Evolutionary conservation across 1,140 invertebrate species (phyloP).

Genomic region (Hyles vespertilio): DNA sequence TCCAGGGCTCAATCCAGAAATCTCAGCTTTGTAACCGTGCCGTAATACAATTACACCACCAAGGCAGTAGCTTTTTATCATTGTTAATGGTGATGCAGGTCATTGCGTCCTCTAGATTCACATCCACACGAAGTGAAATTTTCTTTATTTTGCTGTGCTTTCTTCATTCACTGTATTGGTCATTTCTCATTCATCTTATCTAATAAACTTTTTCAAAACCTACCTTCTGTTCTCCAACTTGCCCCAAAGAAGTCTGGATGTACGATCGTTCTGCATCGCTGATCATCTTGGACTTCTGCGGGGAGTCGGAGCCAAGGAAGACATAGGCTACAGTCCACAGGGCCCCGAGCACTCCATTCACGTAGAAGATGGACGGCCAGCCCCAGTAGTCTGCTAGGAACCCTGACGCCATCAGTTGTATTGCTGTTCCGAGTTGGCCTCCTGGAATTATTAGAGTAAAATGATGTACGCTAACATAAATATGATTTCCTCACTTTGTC

Average conservation of each 20-base stretch:
- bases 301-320: constrained; percentile 78
- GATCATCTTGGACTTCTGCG: constrained; percentile 76
- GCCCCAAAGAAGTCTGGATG: constrained; percentile 71
- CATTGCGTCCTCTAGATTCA: too few relatives aligned
- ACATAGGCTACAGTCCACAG: constrained; percentile 78
- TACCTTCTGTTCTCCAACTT: constrained; percentile 51
- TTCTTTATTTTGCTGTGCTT: too few relatives aligned
- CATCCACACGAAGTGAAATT: too few relatives aligned
- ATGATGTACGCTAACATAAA: too few relatives aligned
- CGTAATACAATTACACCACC: too few relatives aligned
- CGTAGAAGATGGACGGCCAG: constrained; percentile 84
- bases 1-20: too few relatives aligned
- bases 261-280: constrained; percentile 74
- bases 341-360: constrained; percentile 78
- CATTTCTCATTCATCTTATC: background rate
- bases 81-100: too few relatives aligned
- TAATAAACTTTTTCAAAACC: background rate
- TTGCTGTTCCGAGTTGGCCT: constrained; percentile 39
- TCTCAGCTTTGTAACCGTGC: too few relatives aligned
- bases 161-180: too few relatives aligned
- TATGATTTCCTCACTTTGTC: too few relatives aligned
- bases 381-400: constrained; percentile 69
- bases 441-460: constrained; percentile 22
- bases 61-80: too few relatives aligned
- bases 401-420: constrained; percentile 47